These are phyloP conservation scores for Phengaris arion DNA, from an alignment of 2,888 invertebrate species.

Conservation along the genomic window DNA sequence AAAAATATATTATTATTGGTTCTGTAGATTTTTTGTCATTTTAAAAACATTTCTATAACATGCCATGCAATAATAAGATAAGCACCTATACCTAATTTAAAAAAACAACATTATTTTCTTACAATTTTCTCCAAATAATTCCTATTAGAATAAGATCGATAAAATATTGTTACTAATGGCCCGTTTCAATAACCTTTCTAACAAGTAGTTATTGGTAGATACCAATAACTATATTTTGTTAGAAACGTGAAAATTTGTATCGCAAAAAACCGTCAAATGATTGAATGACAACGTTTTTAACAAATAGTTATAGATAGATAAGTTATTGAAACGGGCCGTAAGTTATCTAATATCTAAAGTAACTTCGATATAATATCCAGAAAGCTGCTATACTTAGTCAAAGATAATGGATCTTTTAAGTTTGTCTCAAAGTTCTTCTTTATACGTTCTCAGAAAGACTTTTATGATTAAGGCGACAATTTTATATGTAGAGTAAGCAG, in stretches of 20 bases:
- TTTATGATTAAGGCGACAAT: conserved; percentile 7
- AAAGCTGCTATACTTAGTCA: background rate
- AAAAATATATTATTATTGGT: too few relatives aligned
- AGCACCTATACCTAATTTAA: background rate
- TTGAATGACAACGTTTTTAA: too few relatives aligned
- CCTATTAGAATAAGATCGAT: background rate
- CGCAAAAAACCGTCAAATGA: too few relatives aligned
- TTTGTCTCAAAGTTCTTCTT: conserved; percentile 11
- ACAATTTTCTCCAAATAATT: background rate
- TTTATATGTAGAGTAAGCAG: conserved; percentile 2
- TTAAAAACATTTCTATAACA: too few relatives aligned
- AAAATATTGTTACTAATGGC: background rate
- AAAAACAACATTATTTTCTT: background rate
- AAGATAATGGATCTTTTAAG: conserved; percentile 9
- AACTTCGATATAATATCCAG: background rate
- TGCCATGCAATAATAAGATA: background rate
- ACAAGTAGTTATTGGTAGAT: too few relatives aligned
- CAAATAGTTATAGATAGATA: too few relatives aligned
- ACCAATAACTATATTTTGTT: too few relatives aligned
- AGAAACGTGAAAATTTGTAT: too few relatives aligned
- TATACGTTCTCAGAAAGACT: background rate
- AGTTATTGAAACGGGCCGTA: background rate
- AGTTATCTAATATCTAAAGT: background rate
- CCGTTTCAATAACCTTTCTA: too few relatives aligned
- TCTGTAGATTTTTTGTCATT: too few relatives aligned